These are phyloP conservation scores for Drosophila jambulina DNA, from an alignment of 1,140 invertebrate species.

Conservation along the genomic window DNA sequence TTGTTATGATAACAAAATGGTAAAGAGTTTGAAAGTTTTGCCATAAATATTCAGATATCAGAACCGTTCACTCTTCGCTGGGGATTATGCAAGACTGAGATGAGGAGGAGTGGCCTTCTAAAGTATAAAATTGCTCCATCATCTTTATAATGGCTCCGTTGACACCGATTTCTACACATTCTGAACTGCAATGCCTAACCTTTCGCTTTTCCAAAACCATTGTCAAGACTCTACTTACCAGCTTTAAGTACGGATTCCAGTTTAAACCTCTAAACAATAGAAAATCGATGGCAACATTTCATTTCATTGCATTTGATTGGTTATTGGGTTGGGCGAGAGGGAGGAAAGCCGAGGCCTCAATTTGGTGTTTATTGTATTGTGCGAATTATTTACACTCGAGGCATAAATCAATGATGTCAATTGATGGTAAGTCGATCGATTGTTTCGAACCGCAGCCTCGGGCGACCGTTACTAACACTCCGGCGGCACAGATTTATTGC, in stretches of 20 bases:
- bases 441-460: slow-evolving; percentile 34
- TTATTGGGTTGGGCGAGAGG: slow-evolving; percentile 13
- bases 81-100: slow-evolving; percentile 36
- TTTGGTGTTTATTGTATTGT: slow-evolving; percentile 58
- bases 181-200: slow-evolving; percentile 45
- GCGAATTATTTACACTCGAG: slow-evolving; percentile 72
- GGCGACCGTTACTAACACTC: slow-evolving; percentile 58
- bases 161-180: slow-evolving; percentile 30
- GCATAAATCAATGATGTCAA: slow-evolving; percentile 67
- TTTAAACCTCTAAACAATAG: slow-evolving; percentile 47
- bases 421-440: slow-evolving; percentile 31
- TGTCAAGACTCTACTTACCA: slow-evolving; percentile 43
- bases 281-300: slow-evolving; percentile 62
- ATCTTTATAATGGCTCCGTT: slow-evolving; percentile 36
- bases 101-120: slow-evolving; percentile 40
- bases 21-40: slow-evolving; percentile 29
- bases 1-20: slow-evolving; percentile 31
- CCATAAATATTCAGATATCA: slow-evolving; percentile 40
- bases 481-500: slow-evolving; percentile 56
- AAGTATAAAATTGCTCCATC: slow-evolving; percentile 39
- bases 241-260: slow-evolving; percentile 31
- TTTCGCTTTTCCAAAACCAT: slow-evolving; percentile 38
- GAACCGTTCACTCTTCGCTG: slow-evolving; percentile 5
- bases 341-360: slow-evolving; percentile 51
- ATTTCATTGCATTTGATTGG: slow-evolving; percentile 70